Evolutionary conservation across 2,113 vertebrate species (phyloP).

Genomic region (Amazona vittata): DNA sequence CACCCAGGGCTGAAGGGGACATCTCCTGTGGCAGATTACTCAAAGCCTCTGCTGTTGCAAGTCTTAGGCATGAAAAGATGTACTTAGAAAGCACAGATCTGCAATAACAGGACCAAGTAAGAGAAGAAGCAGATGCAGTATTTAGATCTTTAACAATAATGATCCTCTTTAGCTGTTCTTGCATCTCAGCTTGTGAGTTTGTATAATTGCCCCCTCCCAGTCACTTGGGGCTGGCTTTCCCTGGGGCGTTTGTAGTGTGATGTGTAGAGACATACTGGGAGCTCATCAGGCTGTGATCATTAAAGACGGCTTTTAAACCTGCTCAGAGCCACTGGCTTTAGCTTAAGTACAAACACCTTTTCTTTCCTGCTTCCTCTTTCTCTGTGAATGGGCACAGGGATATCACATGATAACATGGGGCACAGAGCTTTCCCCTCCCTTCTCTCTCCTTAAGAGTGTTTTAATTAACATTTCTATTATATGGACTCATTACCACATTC

Average conservation of each 20-base stretch:
- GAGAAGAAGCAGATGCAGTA: not conserved
- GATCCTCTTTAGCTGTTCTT: not conserved
- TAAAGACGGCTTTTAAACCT: not conserved
- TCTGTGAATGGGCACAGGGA: not conserved
- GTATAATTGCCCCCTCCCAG: not conserved
- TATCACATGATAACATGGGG: conserved; percentile 24
- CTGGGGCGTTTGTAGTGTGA: fast-evolving
- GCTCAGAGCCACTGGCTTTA: not conserved
- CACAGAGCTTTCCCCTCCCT: not conserved
- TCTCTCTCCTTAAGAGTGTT: conserved; percentile 10
- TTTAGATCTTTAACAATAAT: not conserved
- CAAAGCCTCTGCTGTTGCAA: not conserved
- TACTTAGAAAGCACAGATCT: not conserved
- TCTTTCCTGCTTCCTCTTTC: not conserved
- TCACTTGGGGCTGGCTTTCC: not conserved
- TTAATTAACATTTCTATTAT: conserved; percentile 66
- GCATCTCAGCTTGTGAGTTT: not conserved
- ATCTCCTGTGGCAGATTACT: not conserved
- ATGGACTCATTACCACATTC: conserved; percentile 66
- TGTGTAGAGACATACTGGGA: not conserved
- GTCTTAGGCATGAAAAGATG: not conserved
- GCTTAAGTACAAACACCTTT: not conserved
- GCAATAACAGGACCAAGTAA: not conserved
- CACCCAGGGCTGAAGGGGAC: not conserved
- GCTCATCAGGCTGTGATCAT: not conserved